These are phyloP conservation scores for Hydropotes inermis DNA, from an alignment of 2,113 vertebrate genomes.

Conservation along the genomic window DNA sequence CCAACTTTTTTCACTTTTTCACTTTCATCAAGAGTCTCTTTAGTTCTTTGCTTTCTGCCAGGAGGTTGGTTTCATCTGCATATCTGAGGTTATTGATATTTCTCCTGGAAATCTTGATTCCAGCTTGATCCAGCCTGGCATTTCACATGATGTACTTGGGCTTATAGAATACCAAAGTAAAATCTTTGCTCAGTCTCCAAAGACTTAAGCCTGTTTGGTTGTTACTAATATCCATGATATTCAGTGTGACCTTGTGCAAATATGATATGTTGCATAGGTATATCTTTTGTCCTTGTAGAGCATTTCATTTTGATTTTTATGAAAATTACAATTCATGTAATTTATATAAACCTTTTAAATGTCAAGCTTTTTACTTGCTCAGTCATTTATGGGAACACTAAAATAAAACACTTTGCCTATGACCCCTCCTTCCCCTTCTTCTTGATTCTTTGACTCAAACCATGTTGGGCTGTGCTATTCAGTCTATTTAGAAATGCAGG, in stretches of 20 bases:
- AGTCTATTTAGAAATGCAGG: neutral
- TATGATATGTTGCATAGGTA: slow-evolving; percentile 57
- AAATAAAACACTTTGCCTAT: slow-evolving; percentile 23
- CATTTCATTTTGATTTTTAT: slow-evolving; percentile 53
- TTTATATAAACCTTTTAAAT: slow-evolving; percentile 45
- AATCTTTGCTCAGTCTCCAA: slow-evolving; percentile 46
- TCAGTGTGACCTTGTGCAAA: slow-evolving; percentile 65
- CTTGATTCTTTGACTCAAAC: slow-evolving; percentile 8
- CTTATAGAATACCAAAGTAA: slow-evolving; percentile 57
- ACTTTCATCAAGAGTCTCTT: neutral
- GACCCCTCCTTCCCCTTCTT: neutral
- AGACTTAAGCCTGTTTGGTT: slow-evolving; percentile 60
- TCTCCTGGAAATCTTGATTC: neutral
- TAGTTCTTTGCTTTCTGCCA: neutral
- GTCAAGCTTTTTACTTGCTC: slow-evolving; percentile 56
- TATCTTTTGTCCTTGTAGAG: slow-evolving; percentile 70
- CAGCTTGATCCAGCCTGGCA: neutral
- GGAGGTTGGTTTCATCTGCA: neutral
- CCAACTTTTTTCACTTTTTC: neutral
- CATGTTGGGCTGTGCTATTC: neutral
- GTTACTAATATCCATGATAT: slow-evolving; percentile 38
- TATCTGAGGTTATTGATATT: neutral
- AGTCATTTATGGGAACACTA: slow-evolving; percentile 7
- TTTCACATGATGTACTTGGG: neutral
- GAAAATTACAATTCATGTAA: slow-evolving; percentile 52